These are phyloP conservation scores for Bambusicola thoracicus DNA, from an alignment of 2,113 vertebrate species.

Conservation along the genomic window DNA sequence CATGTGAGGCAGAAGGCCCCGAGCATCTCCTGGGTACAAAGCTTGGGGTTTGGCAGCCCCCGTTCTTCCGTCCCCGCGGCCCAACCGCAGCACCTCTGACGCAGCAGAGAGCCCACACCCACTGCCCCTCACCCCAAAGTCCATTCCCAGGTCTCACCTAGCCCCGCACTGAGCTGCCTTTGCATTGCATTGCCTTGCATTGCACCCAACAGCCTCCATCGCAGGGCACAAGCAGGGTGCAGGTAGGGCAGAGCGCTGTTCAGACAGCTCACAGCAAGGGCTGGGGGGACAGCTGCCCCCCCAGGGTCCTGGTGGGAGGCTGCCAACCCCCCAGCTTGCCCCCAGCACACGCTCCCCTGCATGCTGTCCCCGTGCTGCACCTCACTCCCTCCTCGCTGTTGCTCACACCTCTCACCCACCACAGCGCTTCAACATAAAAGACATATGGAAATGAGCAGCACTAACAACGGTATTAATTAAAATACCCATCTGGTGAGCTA, in stretches of 20 bases:
- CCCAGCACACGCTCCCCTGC: neutral
- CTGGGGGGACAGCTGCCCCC: neutral
- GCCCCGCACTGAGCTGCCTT: neutral
- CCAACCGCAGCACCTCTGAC: no score
- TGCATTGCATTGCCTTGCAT: no score
- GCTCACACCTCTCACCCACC: conserved; percentile 62
- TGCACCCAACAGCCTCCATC: no score
- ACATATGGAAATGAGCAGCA: conserved; percentile 59
- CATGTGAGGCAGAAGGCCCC: neutral
- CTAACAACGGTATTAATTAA: conserved; percentile 51
- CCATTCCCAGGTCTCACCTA: neutral
- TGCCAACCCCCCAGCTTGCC: neutral
- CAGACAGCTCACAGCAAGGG: neutral
- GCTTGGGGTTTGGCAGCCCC: neutral
- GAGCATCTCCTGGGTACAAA: neutral
- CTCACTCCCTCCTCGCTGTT: neutral
- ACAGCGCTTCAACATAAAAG: conserved; percentile 19
- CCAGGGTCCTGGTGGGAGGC: rapidly evolving
- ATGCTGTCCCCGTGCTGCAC: neutral
- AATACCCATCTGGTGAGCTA: conserved; percentile 40
- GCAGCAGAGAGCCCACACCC: neutral
- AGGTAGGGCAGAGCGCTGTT: rapidly evolving
- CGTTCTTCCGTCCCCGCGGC: neutral
- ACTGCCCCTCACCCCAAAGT: neutral
- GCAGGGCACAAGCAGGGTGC: no score